phyloP scores from a whole-genome alignment of 1,140 invertebrate genomes.

The Tetramorium alpestre region DNA sequence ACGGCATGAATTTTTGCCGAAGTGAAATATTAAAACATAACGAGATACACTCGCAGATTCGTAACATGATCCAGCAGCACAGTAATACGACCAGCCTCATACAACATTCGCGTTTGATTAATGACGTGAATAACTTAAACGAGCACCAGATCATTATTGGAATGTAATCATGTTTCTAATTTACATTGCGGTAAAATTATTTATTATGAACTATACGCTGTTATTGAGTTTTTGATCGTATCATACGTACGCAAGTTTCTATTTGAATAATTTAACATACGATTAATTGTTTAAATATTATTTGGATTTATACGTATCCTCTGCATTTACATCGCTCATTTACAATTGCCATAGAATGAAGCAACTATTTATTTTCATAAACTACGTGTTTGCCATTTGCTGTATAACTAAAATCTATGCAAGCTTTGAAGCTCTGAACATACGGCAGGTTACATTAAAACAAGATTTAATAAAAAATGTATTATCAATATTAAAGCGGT shows the following conservation, averaged over 20 bases:
- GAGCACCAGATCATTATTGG: conserved; percentile 28
- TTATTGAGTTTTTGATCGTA: conserved; percentile 12
- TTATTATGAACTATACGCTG: conserved; percentile 19
- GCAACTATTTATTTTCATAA: neutral
- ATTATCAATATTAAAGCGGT: neutral
- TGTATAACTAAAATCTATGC: neutral
- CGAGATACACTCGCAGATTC: neutral
- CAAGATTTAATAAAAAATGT: neutral
- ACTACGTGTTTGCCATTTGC: neutral
- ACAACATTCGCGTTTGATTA: conserved; percentile 29
- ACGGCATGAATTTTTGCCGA: conserved; percentile 47
- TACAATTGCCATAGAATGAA: neutral
- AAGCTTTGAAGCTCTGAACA: neutral
- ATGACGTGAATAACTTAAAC: conserved; percentile 46
- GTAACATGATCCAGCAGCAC: neutral
- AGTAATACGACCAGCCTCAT: neutral
- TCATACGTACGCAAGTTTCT: neutral
- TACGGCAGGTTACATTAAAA: neutral
- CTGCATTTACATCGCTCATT: neutral
- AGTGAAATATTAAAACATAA: conserved; percentile 51
- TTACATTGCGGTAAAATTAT: conserved; percentile 28
- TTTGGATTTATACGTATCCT: neutral
- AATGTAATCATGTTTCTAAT: conserved; percentile 35
- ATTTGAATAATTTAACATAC: conserved; percentile 36
- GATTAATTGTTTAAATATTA: conserved; percentile 52